Conservation (phyloP, 2,888 invertebrate genomes). For the Eristalis intricaria region DNA sequence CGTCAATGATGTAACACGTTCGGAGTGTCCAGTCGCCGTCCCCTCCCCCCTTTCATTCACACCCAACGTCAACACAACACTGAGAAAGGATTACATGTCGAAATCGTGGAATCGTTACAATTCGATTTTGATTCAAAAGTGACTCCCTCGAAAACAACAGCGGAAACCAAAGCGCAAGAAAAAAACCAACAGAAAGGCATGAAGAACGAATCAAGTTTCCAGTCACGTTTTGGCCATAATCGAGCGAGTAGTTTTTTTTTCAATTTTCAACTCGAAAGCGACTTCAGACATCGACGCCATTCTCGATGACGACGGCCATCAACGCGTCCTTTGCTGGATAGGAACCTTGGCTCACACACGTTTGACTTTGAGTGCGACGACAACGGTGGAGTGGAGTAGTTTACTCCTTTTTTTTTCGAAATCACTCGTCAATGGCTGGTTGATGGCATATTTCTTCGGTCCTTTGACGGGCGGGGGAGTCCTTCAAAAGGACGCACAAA, state of each 20-base stretch:
- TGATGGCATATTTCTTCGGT: neutral
- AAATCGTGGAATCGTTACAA: slow-evolving; percentile 17
- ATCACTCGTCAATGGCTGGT: neutral
- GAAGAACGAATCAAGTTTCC: slow-evolving; percentile 41
- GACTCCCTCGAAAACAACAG: neutral
- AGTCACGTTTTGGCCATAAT: slow-evolving; percentile 57
- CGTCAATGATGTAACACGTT: neutral
- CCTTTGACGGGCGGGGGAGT: neutral
- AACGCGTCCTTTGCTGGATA: neutral
- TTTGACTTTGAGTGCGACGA: neutral
- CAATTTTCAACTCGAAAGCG: slow-evolving; percentile 50
- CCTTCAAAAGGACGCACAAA: slow-evolving; percentile 3
- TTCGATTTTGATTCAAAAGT: slow-evolving; percentile 20
- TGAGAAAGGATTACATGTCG: slow-evolving; percentile 34
- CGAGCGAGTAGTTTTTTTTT: slow-evolving; percentile 33
- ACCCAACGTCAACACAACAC: neutral
- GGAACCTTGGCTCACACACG: slow-evolving; percentile 28
- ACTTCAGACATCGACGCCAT: slow-evolving; percentile 1
- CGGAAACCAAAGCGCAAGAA: neutral
- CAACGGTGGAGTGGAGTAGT: slow-evolving; percentile 8
- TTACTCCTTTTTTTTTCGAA: neutral
- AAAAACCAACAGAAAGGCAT: neutral
- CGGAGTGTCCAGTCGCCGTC: neutral
- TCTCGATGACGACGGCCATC: neutral
- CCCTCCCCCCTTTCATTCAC: neutral